phyloP scores from a whole-genome alignment of 2,888 invertebrate genomes.

The Cosmia pyralina region DNA sequence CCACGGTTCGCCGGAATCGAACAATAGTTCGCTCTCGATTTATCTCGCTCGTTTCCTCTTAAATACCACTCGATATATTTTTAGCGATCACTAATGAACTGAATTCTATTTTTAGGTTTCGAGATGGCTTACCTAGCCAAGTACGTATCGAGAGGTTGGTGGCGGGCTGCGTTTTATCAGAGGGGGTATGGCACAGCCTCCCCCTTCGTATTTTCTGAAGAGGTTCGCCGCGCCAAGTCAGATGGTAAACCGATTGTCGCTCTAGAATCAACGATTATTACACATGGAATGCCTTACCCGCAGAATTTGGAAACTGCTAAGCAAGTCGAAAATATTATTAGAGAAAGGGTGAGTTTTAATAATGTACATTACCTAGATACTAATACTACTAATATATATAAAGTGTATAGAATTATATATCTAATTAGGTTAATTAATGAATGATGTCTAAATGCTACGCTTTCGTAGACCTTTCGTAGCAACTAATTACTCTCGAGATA shows the following conservation, averaged over 20 bases:
- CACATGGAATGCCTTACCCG: slow-evolving; percentile 99
- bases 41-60: slow-evolving; percentile 58
- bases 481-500: slow-evolving; percentile 14
- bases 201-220: slow-evolving; percentile 87
- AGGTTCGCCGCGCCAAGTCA: slow-evolving; percentile 92
- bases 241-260: slow-evolving; percentile 95
- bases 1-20: slow-evolving; percentile 44
- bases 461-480: slow-evolving; percentile 58
- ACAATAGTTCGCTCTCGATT: slow-evolving; percentile 61
- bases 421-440: slow-evolving; percentile 9
- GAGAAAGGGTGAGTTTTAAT: slow-evolving; percentile 89
- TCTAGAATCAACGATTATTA: slow-evolving; percentile 99
- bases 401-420: background rate
- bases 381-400: background rate
- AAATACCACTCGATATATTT: slow-evolving; percentile 64
- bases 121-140: slow-evolving; percentile 79
- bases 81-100: slow-evolving; percentile 66
- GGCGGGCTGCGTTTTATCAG: slow-evolving; percentile 63
- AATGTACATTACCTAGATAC: background rate
- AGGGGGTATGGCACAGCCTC: slow-evolving; percentile 69
- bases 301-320: slow-evolving; percentile 96
- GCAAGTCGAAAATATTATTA: slow-evolving; percentile 94
- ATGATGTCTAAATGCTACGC: slow-evolving; percentile 30
- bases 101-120: slow-evolving; percentile 72
- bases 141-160: slow-evolving; percentile 67